Percentiles rank a stretch among this genome's conserved stretches.
phyloP scores from a whole-genome alignment of 2,888 invertebrate species.

The Stenolophus ochropezus region DNA sequence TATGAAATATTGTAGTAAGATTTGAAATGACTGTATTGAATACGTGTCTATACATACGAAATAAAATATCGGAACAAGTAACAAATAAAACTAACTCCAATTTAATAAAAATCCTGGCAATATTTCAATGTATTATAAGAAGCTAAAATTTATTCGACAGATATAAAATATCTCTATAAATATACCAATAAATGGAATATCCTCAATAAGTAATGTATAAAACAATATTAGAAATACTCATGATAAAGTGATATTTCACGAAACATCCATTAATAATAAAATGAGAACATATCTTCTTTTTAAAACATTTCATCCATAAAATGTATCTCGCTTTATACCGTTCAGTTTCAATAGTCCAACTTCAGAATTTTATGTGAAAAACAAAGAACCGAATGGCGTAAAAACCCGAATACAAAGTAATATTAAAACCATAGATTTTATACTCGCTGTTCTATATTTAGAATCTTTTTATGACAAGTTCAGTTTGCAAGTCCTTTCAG shows the following conservation, averaged over 20 bases:
- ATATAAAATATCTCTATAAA: no score
- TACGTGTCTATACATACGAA: no score
- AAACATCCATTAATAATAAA: neutral
- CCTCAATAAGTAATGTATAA: no score
- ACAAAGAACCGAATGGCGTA: neutral
- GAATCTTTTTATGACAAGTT: constrained; percentile 15
- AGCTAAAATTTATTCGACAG: no score
- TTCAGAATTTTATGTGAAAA: neutral
- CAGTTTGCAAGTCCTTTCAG: neutral
- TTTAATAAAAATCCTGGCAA: no score
- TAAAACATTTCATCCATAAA: neutral
- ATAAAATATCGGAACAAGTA: no score
- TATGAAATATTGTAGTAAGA: no score
- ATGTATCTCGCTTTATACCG: neutral
- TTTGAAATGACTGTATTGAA: no score
- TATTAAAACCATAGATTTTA: neutral
- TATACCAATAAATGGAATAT: no score
- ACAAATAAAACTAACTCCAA: no score
- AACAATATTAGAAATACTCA: neutral
- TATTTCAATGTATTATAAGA: no score
- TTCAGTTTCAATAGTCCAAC: neutral
- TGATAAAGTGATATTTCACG: neutral
- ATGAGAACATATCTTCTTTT: neutral
- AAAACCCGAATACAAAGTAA: neutral
- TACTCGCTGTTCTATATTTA: neutral